These are phyloP conservation scores for Drosophila emarginata DNA, from an alignment of 2,888 invertebrate genomes.

Conservation along the genomic window DNA sequence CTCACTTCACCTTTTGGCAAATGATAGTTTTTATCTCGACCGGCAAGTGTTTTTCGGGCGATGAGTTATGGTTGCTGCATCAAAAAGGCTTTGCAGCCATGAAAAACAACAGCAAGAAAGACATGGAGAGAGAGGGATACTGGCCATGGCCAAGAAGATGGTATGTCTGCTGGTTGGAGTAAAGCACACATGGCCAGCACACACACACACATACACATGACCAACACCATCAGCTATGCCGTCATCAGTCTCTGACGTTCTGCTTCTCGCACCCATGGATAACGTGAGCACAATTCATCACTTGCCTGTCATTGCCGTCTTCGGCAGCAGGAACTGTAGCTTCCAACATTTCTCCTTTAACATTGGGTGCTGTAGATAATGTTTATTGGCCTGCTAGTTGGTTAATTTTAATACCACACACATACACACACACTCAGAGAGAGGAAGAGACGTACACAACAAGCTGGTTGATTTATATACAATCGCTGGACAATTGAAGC, in stretches of 20 bases:
- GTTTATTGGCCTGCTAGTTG: slow-evolving; percentile 76
- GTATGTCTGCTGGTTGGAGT: slow-evolving; percentile 19
- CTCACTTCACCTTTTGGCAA: slow-evolving; percentile 72
- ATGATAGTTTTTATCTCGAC: slow-evolving; percentile 75
- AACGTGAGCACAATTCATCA: slow-evolving; percentile 76
- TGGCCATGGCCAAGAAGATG: slow-evolving; percentile 12
- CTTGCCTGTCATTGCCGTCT: slow-evolving; percentile 72
- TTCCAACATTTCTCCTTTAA: slow-evolving; percentile 12
- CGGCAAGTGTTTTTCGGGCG: slow-evolving; percentile 66
- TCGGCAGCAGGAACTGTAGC: slow-evolving; percentile 38
- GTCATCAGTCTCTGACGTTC: slow-evolving; percentile 39
- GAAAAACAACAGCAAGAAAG: slow-evolving; percentile 29
- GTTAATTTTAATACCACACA: slow-evolving; percentile 68
- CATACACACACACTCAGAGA: slow-evolving; percentile 2
- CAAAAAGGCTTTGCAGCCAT: slow-evolving; percentile 60
- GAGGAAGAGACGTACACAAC: too few species aligned
- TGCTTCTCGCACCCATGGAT: slow-evolving; percentile 22
- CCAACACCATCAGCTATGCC: slow-evolving; percentile 51
- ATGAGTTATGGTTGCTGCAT: slow-evolving; percentile 76
- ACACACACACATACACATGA: slow-evolving; percentile 50
- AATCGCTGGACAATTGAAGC: slow-evolving; percentile 62
- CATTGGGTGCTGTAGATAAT: slow-evolving; percentile 56
- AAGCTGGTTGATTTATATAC: slow-evolving; percentile 62
- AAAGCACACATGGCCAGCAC: slow-evolving; percentile 1
- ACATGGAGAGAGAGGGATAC: background rate